Conservation (phyloP, 2,113 vertebrate genomes). For the Gymnogyps californianus region DNA sequence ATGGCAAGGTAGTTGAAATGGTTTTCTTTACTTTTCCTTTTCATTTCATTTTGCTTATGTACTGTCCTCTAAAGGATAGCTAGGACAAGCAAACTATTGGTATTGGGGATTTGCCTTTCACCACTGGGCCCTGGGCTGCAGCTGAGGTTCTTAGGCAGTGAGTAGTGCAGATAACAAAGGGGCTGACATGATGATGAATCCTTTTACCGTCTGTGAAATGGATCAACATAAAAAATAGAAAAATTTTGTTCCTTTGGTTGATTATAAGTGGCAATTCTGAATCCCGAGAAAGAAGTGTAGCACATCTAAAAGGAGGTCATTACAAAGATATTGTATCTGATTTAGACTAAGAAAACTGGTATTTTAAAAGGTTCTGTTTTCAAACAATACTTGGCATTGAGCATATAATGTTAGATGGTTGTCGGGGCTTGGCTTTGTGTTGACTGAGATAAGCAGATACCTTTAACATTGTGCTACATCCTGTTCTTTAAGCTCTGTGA, state of each 20-base stretch:
- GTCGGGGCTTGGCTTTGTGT: background rate
- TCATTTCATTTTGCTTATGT: background rate
- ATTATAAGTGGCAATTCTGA: background rate
- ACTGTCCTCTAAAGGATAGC: background rate
- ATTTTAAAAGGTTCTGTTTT: background rate
- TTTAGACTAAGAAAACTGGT: background rate
- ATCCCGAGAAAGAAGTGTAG: background rate
- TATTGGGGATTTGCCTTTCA: background rate
- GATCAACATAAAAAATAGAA: background rate
- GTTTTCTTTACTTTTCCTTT: background rate
- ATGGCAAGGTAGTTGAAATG: constrained; percentile 76
- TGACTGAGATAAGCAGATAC: background rate
- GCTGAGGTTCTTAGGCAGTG: background rate
- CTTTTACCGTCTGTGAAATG: background rate
- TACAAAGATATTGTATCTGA: background rate
- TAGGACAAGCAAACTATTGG: background rate
- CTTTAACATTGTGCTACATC: background rate
- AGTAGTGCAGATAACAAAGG: background rate
- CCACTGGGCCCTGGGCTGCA: background rate
- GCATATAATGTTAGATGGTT: background rate
- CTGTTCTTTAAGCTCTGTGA: background rate
- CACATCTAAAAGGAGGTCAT: background rate
- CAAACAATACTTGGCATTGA: background rate
- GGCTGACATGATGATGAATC: background rate
- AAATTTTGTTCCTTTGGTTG: background rate